A percentile compares a stretch with the other conserved stretches of the same genome.
Evolutionary conservation across 2,113 vertebrate genomes (phyloP).

Genomic region (Shinisaurus crocodilurus): DNA sequence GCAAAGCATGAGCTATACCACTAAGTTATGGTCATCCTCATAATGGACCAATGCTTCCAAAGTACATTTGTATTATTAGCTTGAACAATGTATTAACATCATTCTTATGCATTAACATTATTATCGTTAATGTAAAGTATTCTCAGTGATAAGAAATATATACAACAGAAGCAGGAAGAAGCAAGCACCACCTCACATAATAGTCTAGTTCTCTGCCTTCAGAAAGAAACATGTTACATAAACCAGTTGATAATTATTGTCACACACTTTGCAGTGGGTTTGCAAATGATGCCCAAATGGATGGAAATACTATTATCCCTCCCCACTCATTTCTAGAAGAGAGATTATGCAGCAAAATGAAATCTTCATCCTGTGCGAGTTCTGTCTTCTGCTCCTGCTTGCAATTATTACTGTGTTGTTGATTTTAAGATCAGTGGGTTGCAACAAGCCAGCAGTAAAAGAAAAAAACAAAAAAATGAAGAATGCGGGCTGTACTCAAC

Average conservation of each 20-base stretch:
- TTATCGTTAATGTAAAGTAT: not conserved
- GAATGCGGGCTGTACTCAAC: conserved; percentile 19
- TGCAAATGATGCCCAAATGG: not conserved
- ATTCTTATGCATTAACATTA: not conserved
- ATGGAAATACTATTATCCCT: not conserved
- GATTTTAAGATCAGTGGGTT: conserved; percentile 16
- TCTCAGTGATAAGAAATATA: not conserved
- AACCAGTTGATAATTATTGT: not conserved
- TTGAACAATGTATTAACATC: not conserved
- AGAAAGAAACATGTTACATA: not conserved
- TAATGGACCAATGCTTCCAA: not conserved
- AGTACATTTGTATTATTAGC: not conserved
- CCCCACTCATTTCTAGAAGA: not conserved
- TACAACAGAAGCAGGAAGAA: not conserved
- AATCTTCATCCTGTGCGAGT: not conserved
- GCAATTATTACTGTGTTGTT: not conserved
- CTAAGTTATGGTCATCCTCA: not conserved
- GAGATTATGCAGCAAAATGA: conserved; percentile 6
- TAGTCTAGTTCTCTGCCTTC: not conserved
- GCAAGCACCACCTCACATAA: not conserved
- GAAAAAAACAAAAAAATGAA: no score
- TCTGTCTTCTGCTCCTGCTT: conserved; percentile 7
- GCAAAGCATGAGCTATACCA: no score
- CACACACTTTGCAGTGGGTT: not conserved
- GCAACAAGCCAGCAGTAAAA: not conserved